Conservation (phyloP, 2,888 invertebrate genomes). For the Linyphia triangularis region DNA sequence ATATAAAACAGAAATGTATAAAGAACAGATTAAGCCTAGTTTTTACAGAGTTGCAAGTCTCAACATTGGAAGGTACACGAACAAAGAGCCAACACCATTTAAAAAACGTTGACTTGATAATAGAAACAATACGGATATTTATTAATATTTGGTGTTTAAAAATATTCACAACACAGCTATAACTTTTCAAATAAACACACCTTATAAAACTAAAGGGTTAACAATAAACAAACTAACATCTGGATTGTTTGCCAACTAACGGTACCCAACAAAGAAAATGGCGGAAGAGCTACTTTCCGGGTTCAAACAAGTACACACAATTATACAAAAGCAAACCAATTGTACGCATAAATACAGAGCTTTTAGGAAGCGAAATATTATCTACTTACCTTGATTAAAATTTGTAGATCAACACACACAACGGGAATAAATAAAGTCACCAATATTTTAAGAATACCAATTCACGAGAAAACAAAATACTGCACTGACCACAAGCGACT, state of each 20-base stretch:
- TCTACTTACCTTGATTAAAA: constrained; percentile 53
- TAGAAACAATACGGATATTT: too few relatives aligned
- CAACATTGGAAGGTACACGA: too few relatives aligned
- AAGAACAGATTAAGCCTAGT: too few relatives aligned
- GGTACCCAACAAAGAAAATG: constrained; percentile 67
- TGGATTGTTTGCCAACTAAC: constrained; percentile 38
- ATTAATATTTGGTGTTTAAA: too few relatives aligned
- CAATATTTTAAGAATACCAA: constrained; percentile 56
- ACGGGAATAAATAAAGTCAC: constrained; percentile 59
- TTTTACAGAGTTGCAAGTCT: too few relatives aligned
- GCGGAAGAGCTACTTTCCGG: constrained; percentile 66
- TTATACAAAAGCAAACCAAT: neutral
- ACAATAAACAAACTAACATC: constrained; percentile 10
- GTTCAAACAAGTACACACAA: constrained; percentile 32
- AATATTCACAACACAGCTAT: too few relatives aligned
- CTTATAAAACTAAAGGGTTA: neutral
- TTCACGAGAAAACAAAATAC: constrained; percentile 70
- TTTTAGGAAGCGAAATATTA: neutral
- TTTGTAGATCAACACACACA: constrained; percentile 18
- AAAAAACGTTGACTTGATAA: too few relatives aligned
- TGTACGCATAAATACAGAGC: neutral
- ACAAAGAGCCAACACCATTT: too few relatives aligned
- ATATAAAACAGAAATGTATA: too few relatives aligned
- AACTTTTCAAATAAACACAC: too few relatives aligned
- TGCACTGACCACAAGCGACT: constrained; percentile 72